Conservation (phyloP, 2,797 vertebrate genomes). For the Alosa sapidissima region DNA sequence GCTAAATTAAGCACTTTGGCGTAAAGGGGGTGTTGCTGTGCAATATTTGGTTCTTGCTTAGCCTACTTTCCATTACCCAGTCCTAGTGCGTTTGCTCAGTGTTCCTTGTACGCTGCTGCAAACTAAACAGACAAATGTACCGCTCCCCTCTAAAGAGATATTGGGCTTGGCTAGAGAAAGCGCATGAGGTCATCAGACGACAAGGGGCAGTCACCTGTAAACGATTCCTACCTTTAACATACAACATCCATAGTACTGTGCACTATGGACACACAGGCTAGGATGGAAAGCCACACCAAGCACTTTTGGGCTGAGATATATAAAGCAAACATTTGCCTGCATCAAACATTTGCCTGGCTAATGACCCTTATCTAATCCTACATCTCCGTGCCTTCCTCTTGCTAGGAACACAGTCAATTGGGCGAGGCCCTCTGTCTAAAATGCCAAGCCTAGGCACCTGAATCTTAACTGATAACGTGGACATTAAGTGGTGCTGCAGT, state of each 20-base stretch:
- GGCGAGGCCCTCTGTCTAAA: not conserved
- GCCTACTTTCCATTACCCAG: not conserved
- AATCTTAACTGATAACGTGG: not conserved
- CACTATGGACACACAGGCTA: not conserved
- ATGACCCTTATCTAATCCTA: not conserved
- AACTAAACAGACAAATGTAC: not conserved
- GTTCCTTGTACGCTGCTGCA: not conserved
- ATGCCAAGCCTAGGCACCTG: not conserved
- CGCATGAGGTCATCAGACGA: not conserved
- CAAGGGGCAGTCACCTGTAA: not conserved
- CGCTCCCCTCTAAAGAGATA: not conserved
- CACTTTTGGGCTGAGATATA: not conserved
- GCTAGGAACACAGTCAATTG: not conserved
- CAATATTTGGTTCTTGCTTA: not conserved
- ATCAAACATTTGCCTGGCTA: not conserved
- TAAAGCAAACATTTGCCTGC: conserved; percentile 11
- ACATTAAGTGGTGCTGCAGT: not conserved
- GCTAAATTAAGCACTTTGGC: not conserved
- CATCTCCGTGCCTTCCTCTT: not conserved
- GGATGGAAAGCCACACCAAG: not conserved
- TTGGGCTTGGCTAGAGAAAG: not conserved
- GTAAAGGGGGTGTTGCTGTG: conserved; percentile 5
- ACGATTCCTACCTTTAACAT: not conserved
- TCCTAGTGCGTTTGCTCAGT: not conserved
- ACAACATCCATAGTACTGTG: not conserved